Conservation (phyloP, 53 echinoderm and acorn worm species). For the Glandiceps talaboti region DNA sequence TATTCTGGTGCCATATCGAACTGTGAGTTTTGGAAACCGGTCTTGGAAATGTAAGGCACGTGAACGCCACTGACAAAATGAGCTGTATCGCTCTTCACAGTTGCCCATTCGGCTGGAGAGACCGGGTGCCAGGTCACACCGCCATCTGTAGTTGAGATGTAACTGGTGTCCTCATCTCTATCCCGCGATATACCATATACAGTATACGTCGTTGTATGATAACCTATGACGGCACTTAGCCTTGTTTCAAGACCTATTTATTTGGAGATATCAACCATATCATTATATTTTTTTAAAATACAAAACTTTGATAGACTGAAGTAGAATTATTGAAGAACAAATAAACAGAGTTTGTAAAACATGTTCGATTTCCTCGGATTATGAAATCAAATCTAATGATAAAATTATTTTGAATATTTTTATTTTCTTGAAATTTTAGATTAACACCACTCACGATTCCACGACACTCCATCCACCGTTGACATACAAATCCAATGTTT, state of each 20-base stretch:
- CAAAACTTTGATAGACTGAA: no score
- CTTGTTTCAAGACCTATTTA: slow-evolving; percentile 26
- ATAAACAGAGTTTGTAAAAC: background rate
- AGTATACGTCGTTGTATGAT: slow-evolving; percentile 12
- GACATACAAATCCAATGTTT: background rate
- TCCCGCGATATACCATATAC: slow-evolving; percentile 36
- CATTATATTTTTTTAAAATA: no score
- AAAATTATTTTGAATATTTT: no score
- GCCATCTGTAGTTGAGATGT: slow-evolving; percentile 18
- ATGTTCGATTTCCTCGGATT: background rate
- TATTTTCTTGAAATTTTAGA: no score
- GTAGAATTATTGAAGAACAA: background rate
- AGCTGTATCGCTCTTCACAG: background rate
- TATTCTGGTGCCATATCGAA: background rate
- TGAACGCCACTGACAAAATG: background rate
- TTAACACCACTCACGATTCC: background rate
- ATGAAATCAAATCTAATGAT: no score
- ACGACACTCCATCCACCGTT: background rate
- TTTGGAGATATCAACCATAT: background rate
- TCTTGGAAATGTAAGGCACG: background rate
- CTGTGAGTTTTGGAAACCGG: background rate
- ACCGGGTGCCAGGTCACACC: slow-evolving; percentile 35
- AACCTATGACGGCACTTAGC: slow-evolving; percentile 42
- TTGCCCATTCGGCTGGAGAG: slow-evolving; percentile 3
- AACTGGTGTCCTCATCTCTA: slow-evolving; percentile 15